Base-by-base conservation (phyloP, 2,113 vertebrate species). In the Macroglossus sobrinus region DNA sequence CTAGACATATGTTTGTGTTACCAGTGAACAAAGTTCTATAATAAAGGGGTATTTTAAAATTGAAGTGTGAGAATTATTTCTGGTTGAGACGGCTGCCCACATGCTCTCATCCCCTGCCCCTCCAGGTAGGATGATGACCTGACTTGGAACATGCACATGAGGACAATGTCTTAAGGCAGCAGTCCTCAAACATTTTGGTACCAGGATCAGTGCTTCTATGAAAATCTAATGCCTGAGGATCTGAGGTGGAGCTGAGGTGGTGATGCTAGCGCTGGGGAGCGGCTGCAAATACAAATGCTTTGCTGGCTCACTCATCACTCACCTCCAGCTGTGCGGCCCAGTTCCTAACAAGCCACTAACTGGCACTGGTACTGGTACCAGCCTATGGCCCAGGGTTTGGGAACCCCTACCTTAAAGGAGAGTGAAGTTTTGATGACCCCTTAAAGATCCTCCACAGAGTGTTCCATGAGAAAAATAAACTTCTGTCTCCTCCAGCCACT, bases 11-110 rank as follows among this genome's bases (percentile, higher is more conserved):
- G 96, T 96, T 57, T 97, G 79, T 95, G 86, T 64, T 85, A 80
- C 88, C 90, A 93, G 76, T 97, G 85, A 71, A 89, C 30, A 91
- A 50, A 97, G 84, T 93, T 96, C 69, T 96, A 85, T 53, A 50
- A 76, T 26, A 89, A 96, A 97, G 93, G 1, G 3, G 50, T 47
- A 89, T 68, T 94, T 97, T 89, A 97, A 96, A 98, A 95, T 40
- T 86, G 92, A 96, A 97, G 80, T 57, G 2, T 81, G 63, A 40
- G 82, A 55, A 94, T 80, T 97, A 89, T 74, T 79, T 91, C 92
- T 98, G 66, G 96, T 28, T 80, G 94, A 97, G 38, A 55, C 57
- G 96, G 63, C 59, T 15, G 10, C 12, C 30, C 47, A 47, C 10
- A 45, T 1, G 59, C 12, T 45, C 66, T 45, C 15, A 30, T 3